A percentile compares a stretch with the other conserved stretches of the same genome.
Conservation (phyloP, 1,140 invertebrate species). For the Chironomus tepperi region DNA sequence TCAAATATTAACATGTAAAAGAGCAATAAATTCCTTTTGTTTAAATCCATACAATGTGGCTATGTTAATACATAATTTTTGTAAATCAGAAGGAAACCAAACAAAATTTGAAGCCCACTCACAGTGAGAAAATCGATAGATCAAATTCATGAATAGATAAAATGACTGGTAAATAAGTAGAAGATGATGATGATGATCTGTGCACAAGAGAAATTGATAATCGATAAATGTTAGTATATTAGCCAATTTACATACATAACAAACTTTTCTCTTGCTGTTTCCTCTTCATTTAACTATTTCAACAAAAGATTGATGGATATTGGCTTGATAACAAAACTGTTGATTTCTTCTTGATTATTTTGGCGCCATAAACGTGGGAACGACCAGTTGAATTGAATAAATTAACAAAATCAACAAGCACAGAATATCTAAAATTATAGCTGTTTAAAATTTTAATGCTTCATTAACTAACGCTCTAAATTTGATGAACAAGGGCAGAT, state of each 20-base stretch:
- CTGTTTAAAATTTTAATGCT: no score
- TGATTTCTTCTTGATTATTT: conserved; percentile 1
- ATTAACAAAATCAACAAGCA: no score
- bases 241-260: not conserved
- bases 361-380: conserved; percentile 10
- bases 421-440: no score
- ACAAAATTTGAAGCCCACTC: not conserved
- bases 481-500: no score
- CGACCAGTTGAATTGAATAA: not conserved
- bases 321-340: conserved; percentile 1
- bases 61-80: not conserved
- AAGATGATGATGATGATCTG: not conserved
- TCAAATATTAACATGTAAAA: conserved; percentile 18
- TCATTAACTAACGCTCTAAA: no score
- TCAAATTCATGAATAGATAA: not conserved
- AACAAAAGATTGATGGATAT: not conserved
- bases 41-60: not conserved
- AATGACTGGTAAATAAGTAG: no score
- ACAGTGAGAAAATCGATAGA: conserved; percentile 21
- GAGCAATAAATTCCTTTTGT: conserved; percentile 19
- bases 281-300: not conserved
- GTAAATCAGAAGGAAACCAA: not conserved
- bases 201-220: not conserved
- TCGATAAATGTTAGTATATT: not conserved
- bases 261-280: not conserved